Evolutionary conservation across 1,140 invertebrate genomes (phyloP).

Genomic region (Drosophila truncata): DNA sequence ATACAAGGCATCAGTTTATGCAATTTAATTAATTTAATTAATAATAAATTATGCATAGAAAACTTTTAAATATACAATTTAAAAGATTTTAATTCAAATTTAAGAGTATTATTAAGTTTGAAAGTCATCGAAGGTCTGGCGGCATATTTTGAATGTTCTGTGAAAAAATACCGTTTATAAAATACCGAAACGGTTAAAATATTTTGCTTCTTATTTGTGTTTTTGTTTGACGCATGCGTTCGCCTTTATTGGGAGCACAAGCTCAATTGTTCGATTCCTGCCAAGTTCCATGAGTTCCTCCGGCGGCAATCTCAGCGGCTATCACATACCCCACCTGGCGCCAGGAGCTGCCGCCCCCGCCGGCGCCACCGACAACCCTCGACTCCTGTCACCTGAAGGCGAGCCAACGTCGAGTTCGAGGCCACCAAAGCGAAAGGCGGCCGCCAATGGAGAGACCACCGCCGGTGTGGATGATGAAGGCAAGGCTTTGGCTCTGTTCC

Average conservation of each 20-base stretch:
- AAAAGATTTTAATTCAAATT: not conserved
- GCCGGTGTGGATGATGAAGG: not conserved
- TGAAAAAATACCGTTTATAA: not conserved
- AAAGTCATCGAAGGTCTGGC: not conserved
- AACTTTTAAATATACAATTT: not conserved
- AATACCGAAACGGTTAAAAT: not conserved
- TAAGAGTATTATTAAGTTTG: not conserved
- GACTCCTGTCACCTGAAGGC: not conserved
- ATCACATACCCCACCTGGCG: constrained; percentile 38
- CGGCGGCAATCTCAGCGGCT: constrained; percentile 30
- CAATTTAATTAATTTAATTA: not conserved
- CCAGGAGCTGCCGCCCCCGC: not conserved
- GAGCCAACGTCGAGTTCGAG: not conserved
- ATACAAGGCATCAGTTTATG: too few species aligned
- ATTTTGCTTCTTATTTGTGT: not conserved
- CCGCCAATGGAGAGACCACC: not conserved
- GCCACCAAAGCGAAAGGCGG: constrained; percentile 7
- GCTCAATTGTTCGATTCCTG: not conserved
- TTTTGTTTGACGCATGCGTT: constrained; percentile 3
- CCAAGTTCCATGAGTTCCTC: constrained; percentile 22
- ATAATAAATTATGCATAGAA: not conserved
- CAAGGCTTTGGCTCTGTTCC: constrained; percentile 25
- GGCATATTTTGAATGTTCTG: not conserved
- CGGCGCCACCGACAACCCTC: not conserved
- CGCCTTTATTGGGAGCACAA: not conserved